Base-by-base conservation (phyloP, 2,113 vertebrate genomes). In the Noctilio leporinus region DNA sequence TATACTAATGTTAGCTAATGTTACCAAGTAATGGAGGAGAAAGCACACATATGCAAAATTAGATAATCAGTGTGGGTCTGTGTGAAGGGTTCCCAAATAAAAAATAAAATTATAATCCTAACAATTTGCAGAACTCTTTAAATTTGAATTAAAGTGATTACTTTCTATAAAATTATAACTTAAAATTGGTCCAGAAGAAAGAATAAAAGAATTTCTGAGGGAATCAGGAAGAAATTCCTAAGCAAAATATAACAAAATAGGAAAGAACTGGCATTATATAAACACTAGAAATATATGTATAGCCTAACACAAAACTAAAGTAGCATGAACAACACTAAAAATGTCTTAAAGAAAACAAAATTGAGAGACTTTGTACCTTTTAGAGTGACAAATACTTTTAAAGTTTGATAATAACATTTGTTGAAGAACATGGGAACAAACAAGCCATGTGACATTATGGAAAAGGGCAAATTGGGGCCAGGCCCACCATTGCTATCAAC, bases 401-500 rank as follows among this genome's bases (percentile, higher is more conserved):
- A 28, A n/a, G 8, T 11, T 38, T 67, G 47, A 12, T 72, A 38
- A 10, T 22, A 45, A 77, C 1, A 7, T n/a, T 8, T 49, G 4
- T 24, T 33, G 22, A 28, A 72, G 40, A 57, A 5, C 7, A n/a
- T 12, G 55, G 45, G 30, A 12, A 47, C 17, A 38, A 57, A 55
- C 0, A 19, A 53, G 4, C 8, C 9, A 28, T 15, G 10, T 53
- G 24, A 53, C 24, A 12, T 3, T 40, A 40, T 2, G 0, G 20
- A 17, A 38, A 40, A 33, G 14, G 1, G 16, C 12, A 7, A 7
- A 16, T 28, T 11, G 11, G 40, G 40, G 15, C 11, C 35, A 4
- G 6, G 4, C 47, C 3, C 11, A 10, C 45, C 20, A 5, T 0
- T 2, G 14, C 7, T 0, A 1, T 4, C 4, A n/a, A 7, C 11